Percentiles rank a stretch among this genome's conserved stretches.
These are phyloP conservation scores for Pelecanus crispus DNA, from an alignment of 2,113 vertebrate genomes.

Conservation along the genomic window DNA sequence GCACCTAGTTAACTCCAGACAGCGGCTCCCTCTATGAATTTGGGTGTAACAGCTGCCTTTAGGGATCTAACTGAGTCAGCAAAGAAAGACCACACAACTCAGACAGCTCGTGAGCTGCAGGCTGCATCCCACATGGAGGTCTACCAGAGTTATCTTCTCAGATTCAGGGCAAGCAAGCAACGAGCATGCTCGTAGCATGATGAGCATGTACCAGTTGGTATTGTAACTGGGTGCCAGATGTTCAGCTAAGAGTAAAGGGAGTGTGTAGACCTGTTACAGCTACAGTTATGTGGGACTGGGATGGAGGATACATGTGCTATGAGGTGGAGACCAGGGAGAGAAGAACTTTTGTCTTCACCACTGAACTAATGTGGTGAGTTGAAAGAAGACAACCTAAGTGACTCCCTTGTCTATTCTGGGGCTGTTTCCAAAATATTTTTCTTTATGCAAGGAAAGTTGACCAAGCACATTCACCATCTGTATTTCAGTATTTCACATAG, in stretches of 20 bases:
- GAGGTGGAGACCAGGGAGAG: not conserved
- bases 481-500: not conserved
- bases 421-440: not conserved
- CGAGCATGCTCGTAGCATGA: not conserved
- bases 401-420: not conserved
- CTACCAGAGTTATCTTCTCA: not conserved
- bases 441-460: not conserved
- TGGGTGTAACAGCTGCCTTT: not conserved
- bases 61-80: not conserved
- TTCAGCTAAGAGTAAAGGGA: not conserved
- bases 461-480: not conserved
- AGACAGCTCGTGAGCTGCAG: rapidly evolving
- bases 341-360: not conserved
- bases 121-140: not conserved
- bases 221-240: not conserved
- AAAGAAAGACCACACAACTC: not conserved
- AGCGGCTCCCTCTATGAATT: not conserved
- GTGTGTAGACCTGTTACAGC: rapidly evolving
- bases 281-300: too few relatives aligned
- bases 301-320: rapidly evolving
- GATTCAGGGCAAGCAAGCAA: not conserved
- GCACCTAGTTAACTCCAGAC: not conserved
- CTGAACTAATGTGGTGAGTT: not conserved
- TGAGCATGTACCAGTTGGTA: too few relatives aligned
- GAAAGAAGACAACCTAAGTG: not conserved